A percentile compares a stretch with the other conserved stretches of the same genome.
Conservation (phyloP, 2,888 invertebrate species). For the Spisula solida region DNA sequence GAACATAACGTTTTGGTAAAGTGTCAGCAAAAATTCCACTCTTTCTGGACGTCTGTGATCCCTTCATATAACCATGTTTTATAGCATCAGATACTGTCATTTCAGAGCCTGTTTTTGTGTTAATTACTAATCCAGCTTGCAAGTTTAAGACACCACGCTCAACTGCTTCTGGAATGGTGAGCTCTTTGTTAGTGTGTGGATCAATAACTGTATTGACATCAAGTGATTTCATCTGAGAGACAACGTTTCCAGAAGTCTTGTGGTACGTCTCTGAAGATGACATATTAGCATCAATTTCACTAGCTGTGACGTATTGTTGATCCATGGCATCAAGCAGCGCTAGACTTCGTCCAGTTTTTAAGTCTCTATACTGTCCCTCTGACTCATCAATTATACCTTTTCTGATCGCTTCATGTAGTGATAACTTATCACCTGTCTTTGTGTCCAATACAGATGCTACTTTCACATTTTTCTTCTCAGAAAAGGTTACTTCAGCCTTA, state of each 20-base stretch:
- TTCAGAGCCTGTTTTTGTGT: slow-evolving; percentile 75
- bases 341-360: slow-evolving; percentile 91
- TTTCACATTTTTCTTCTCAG: slow-evolving; percentile 81
- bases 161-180: slow-evolving; percentile 93
- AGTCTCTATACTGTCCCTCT: slow-evolving; percentile 91
- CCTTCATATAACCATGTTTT: slow-evolving; percentile 72
- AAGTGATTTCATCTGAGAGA: slow-evolving; percentile 77
- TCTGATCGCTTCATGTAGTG: slow-evolving; percentile 90
- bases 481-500: slow-evolving; percentile 80
- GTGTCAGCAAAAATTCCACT: slow-evolving; percentile 69
- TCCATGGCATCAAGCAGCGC: slow-evolving; percentile 97
- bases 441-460: slow-evolving; percentile 89
- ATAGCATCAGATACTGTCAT: slow-evolving; percentile 80
- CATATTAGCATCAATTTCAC: slow-evolving; percentile 78
- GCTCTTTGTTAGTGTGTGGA: slow-evolving; percentile 93
- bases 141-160: slow-evolving; percentile 72
- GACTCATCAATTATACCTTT: slow-evolving; percentile 90
- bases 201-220: slow-evolving; percentile 88
- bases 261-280: slow-evolving; percentile 71
- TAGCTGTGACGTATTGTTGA: slow-evolving; percentile 92
- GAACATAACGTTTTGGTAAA: slow-evolving; percentile 66
- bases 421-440: slow-evolving; percentile 94
- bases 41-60: slow-evolving; percentile 66
- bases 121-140: slow-evolving; percentile 71
- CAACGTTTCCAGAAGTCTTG: slow-evolving; percentile 71